Percentiles rank a stretch among this genome's conserved stretches.
phyloP scores from a whole-genome alignment of 1,140 invertebrate genomes.

The Dysdera silvatica region DNA sequence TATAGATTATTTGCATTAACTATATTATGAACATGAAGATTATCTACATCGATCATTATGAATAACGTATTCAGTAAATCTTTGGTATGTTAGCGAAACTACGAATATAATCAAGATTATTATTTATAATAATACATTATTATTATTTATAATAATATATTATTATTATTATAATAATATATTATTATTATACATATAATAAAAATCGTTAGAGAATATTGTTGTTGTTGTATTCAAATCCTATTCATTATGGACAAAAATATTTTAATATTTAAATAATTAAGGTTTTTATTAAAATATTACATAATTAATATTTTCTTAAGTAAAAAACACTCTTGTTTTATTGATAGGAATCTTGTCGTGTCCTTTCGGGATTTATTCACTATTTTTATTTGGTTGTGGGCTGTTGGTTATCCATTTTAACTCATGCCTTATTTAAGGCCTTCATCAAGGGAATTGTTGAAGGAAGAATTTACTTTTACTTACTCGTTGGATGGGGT shows the following conservation, averaged over 20 bases:
- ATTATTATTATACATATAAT: too few relatives aligned
- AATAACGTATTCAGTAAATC: too few relatives aligned
- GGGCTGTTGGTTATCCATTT: slow-evolving; percentile 33
- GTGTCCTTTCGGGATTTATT: slow-evolving; percentile 35
- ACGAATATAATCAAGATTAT: too few relatives aligned
- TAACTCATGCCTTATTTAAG: slow-evolving; percentile 36
- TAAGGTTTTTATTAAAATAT: background rate
- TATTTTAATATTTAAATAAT: background rate
- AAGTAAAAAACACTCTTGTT: background rate
- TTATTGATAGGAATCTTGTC: slow-evolving; percentile 30
- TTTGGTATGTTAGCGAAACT: too few relatives aligned
- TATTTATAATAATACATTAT: too few relatives aligned
- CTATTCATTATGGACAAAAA: background rate
- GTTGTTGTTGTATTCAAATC: background rate
- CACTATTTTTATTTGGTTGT: slow-evolving; percentile 38
- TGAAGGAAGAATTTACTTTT: slow-evolving; percentile 35
- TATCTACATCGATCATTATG: too few relatives aligned
- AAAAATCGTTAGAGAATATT: too few relatives aligned
- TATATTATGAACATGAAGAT: too few relatives aligned
- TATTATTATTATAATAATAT: too few relatives aligned
- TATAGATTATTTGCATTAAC: too few relatives aligned
- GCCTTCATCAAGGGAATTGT: slow-evolving; percentile 38
- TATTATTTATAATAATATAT: too few relatives aligned
- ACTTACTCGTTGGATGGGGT: slow-evolving; percentile 37
- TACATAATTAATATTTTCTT: background rate